Evolutionary conservation across 2,113 vertebrate species (phyloP).

Genomic region (Mobula hypostoma): DNA sequence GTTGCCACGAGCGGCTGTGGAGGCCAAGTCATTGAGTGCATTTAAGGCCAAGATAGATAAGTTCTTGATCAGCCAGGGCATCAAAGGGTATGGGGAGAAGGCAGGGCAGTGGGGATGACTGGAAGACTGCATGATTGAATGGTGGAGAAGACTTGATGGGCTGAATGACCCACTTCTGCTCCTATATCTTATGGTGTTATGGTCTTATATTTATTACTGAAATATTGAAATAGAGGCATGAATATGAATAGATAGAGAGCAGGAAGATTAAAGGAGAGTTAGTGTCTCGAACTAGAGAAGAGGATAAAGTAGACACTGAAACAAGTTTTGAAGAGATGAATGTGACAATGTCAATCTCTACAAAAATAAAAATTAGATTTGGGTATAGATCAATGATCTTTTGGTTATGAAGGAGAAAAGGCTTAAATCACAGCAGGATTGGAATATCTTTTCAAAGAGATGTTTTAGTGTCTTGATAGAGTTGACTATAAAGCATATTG

Average conservation of each 20-base stretch:
- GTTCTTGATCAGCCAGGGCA: too few relatives aligned
- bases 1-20: too few relatives aligned
- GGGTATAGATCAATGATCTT: background rate
- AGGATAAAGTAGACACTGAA: background rate
- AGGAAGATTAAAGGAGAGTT: background rate
- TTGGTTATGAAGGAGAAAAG: background rate
- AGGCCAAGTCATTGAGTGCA: too few relatives aligned
- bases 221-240: background rate
- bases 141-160: too few relatives aligned
- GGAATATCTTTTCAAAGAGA: background rate
- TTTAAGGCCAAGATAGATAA: too few relatives aligned
- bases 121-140: too few relatives aligned
- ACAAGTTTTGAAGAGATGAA: background rate
- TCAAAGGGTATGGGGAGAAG: too few relatives aligned
- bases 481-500: background rate
- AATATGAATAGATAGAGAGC: background rate
- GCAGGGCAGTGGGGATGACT: too few relatives aligned
- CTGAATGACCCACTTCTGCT: too few relatives aligned
- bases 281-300: background rate
- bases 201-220: too few relatives aligned
- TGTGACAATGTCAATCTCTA: background rate
- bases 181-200: too few relatives aligned
- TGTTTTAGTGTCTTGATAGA: background rate
- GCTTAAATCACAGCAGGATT: background rate
- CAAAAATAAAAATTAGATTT: background rate